phyloP scores from a whole-genome alignment of 2,888 invertebrate genomes.

The Pseudococcus viburni region DNA sequence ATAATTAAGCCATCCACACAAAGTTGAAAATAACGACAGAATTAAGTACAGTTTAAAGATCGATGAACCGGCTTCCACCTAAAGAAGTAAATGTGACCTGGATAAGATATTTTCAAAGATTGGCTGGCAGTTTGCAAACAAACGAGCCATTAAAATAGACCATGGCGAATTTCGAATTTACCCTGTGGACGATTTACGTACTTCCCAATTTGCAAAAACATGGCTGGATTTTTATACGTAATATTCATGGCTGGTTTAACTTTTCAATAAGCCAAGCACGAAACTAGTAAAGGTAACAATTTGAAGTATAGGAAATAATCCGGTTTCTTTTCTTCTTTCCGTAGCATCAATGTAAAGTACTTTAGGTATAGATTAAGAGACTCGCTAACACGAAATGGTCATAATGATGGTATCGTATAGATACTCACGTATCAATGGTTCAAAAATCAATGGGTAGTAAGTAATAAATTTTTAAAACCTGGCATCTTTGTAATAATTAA shows the following conservation, averaged over 20 bases:
- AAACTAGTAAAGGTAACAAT: slow-evolving; percentile 26
- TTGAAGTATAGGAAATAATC: slow-evolving; percentile 11
- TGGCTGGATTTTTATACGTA: background rate
- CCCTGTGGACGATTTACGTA: background rate
- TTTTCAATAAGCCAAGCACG: background rate
- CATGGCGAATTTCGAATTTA: background rate
- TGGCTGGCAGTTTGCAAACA: background rate
- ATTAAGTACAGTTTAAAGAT: background rate
- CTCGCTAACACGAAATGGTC: background rate
- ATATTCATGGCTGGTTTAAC: background rate
- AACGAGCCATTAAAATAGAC: background rate
- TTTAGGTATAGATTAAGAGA: background rate
- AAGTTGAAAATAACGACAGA: slow-evolving; percentile 2
- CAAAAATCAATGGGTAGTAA: background rate
- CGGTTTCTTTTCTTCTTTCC: slow-evolving; percentile 1
- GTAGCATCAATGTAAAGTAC: slow-evolving; percentile 2
- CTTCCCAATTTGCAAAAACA: background rate
- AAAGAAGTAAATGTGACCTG: slow-evolving; percentile 6
- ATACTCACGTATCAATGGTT: background rate
- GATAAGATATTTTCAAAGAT: background rate
- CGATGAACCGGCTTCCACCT: background rate
- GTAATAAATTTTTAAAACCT: background rate
- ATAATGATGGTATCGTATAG: background rate
- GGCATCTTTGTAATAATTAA: background rate
- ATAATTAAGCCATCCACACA: background rate